Percentiles rank a stretch among this genome's conserved stretches.
phyloP scores from a whole-genome alignment of 2,888 invertebrate genomes.

The Acanthoscelides obtectus region DNA sequence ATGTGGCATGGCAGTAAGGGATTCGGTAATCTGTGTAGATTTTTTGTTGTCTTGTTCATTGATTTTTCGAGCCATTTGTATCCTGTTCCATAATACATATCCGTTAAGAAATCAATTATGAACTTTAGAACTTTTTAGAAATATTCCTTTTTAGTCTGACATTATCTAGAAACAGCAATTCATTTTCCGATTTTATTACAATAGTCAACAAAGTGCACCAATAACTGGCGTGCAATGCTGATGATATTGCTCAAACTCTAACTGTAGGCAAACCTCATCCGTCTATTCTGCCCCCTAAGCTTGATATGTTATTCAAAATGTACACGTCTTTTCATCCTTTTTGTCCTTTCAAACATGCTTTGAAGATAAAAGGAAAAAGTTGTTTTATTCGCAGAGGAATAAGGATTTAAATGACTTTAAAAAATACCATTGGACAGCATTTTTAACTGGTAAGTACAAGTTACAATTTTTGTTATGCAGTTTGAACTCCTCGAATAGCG shows the following conservation, averaged over 20 bases:
- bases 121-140: too few relatives aligned
- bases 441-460: not conserved
- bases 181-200: too few relatives aligned
- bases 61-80: not conserved
- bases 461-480: not conserved
- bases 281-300: not conserved
- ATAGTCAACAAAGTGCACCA: too few relatives aligned
- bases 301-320: too few relatives aligned
- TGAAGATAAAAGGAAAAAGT: not conserved
- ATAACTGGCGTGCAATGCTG: too few relatives aligned
- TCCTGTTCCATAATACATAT: not conserved
- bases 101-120: too few relatives aligned
- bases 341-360: not conserved
- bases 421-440: not conserved
- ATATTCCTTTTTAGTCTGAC: too few relatives aligned
- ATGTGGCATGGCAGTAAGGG: constrained; percentile 5
- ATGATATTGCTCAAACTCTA: too few relatives aligned
- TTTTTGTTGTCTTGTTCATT: not conserved
- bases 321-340: not conserved
- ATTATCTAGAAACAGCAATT: too few relatives aligned
- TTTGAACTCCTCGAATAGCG: too few relatives aligned
- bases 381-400: not conserved
- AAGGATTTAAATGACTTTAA: not conserved
- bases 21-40: not conserved
- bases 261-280: not conserved